A percentile compares a stretch with the other conserved stretches of the same genome.
Conservation (phyloP, 2,888 invertebrate genomes). For the Bugula neritina region DNA sequence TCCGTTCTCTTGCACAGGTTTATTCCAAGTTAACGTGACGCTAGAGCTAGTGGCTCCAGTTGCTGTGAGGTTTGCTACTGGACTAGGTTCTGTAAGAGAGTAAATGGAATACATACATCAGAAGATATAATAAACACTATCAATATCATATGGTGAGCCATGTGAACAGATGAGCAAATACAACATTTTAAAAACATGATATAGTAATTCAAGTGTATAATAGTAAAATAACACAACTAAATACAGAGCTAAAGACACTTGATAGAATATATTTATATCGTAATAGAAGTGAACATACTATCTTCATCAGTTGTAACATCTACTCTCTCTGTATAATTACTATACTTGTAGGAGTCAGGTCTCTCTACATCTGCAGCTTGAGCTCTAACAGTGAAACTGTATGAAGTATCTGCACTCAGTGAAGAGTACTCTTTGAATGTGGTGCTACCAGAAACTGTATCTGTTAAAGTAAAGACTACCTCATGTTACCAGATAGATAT, state of each 20-base stretch:
- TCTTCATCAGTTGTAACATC: background rate
- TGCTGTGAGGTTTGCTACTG: background rate
- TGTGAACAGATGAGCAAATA: no score
- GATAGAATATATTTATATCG: no score
- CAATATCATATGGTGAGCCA: no score
- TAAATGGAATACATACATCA: background rate
- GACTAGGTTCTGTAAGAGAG: background rate
- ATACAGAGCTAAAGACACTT: no score
- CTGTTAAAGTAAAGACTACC: no score
- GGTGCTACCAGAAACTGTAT: background rate
- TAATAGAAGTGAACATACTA: no score
- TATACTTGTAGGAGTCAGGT: background rate
- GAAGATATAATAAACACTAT: background rate
- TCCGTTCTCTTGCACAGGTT: background rate
- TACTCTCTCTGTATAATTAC: background rate
- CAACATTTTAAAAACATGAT: no score
- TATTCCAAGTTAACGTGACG: background rate
- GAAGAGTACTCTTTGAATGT: background rate
- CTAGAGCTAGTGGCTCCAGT: background rate
- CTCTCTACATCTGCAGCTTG: background rate
- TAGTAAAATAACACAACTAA: no score
- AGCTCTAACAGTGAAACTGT: background rate
- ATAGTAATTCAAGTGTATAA: no score
- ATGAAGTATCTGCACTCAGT: background rate
- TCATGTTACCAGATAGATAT: no score